Evolutionary conservation across 1,140 invertebrate species (phyloP), one percentile per base, ranked within the genome.

Genomic region (Papilio polyxenes): DNA sequence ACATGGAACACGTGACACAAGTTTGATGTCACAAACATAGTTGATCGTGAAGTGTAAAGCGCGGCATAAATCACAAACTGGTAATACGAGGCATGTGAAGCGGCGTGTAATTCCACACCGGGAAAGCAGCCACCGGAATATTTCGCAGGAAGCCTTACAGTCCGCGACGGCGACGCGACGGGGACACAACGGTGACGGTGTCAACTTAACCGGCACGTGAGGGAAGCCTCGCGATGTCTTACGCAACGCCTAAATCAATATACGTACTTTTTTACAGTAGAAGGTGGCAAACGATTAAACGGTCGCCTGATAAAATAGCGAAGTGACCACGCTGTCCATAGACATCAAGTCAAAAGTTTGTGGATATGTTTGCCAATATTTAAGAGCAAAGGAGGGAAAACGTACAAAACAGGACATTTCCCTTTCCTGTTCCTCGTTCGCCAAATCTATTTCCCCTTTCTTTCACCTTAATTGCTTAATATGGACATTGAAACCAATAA

Each of bases 81-180:
- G 75, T 53, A 77, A 77, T 31, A 77, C 49, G 75, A 77, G 49
- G 75, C 75, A 77, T 77, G 77, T 17, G 56, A 79, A 62, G 15
- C 77, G 15, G 37, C 53, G 77, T 79, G 77, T 79, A 79, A 79
- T 79, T 62, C 53, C 77, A 79, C 44, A 79, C 77, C 77, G 75
- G 75, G 75, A 77, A 77, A 77, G 75, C 44, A 11, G 48, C 75
- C 44, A 20, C 48, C 75, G 75, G 75, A 77, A 77, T 77, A 77
- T 77, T 77, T 77, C 75, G 49, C 75, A 77, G 75, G 75, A 77
- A 77, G 75, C 75, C 75, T 9, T 77, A 77, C 11, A 77, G 23
- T 31, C 75, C 20, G 65, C 65, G 65, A 44, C 44, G 74, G 69
- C 69, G 31, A 23, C 75, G 56, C n/a, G 56, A 11, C 56, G 17